phyloP scores from a whole-genome alignment of 2,113 vertebrate genomes.

The Chaetodon trifascialis region DNA sequence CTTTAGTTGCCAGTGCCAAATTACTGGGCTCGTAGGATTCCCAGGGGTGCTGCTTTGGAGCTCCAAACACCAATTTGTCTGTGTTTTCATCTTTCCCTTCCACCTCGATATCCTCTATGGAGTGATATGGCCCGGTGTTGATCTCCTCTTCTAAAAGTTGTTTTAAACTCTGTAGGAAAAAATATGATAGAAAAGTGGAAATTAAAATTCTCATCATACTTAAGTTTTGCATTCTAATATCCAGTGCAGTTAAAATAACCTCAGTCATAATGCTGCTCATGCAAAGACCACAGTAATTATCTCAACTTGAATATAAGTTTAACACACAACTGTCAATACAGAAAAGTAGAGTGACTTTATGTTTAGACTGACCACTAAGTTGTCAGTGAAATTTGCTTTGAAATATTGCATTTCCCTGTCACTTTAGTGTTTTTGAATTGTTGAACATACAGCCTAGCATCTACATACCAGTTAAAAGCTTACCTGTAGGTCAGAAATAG shows the following conservation, averaged over 20 bases:
- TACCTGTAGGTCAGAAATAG: slow-evolving; percentile 80
- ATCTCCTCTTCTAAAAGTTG: slow-evolving; percentile 78
- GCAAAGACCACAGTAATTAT: no score
- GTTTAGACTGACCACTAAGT: no score
- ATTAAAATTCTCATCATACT: background rate
- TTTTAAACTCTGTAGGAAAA: slow-evolving; percentile 73
- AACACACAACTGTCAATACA: no score
- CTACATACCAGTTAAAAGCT: background rate
- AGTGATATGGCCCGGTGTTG: slow-evolving; percentile 42
- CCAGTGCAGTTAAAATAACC: background rate
- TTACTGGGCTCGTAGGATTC: slow-evolving; percentile 54
- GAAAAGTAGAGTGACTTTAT: no score
- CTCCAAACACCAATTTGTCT: slow-evolving; percentile 54
- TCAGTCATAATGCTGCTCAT: background rate
- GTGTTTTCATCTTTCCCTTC: slow-evolving; percentile 42
- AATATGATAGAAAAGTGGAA: background rate
- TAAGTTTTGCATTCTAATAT: background rate
- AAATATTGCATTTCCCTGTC: no score
- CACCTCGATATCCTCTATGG: slow-evolving; percentile 53
- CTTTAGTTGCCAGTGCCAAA: slow-evolving; percentile 56
- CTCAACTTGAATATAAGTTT: background rate
- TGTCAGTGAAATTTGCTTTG: no score
- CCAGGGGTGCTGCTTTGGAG: slow-evolving; percentile 46
- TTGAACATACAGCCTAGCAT: no score
- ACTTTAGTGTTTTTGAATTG: no score